A percentile compares a stretch with the other conserved stretches of the same genome.
phyloP scores from a whole-genome alignment of 2,113 vertebrate species.

The Haplochromis vanheusdeni region DNA sequence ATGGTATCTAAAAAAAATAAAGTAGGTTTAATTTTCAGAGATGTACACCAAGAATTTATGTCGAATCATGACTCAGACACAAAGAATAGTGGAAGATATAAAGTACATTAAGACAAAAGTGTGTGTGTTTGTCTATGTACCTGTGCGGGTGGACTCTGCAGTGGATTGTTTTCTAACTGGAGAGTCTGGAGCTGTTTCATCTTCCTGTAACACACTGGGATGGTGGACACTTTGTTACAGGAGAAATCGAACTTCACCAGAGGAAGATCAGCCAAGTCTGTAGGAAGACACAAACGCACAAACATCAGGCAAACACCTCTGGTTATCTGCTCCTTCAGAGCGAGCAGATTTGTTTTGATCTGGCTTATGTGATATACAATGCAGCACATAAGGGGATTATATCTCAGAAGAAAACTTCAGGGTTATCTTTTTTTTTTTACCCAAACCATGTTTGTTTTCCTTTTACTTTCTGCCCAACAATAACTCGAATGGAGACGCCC shows the following conservation, averaged over 20 bases:
- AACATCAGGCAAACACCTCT: neutral
- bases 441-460: neutral
- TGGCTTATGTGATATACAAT: neutral
- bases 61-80: neutral
- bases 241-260: constrained; percentile 96
- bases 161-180: constrained; percentile 90
- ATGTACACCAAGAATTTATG: neutral
- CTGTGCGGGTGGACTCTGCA: constrained; percentile 94
- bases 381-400: neutral
- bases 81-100: neutral
- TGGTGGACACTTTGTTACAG: constrained; percentile 92
- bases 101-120: neutral
- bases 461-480: neutral
- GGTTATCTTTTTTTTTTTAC: neutral
- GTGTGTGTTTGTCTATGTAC: constrained; percentile 47
- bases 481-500: neutral
- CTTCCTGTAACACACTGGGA: constrained; percentile 89
- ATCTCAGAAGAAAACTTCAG: neutral
- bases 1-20: neutral
- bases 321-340: neutral
- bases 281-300: neutral
- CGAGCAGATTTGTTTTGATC: neutral
- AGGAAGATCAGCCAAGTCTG: constrained; percentile 89
- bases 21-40: neutral
- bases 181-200: constrained; percentile 88